Conservation (phyloP, 1,140 invertebrate genomes). For the Diorhabda sublineata region DNA sequence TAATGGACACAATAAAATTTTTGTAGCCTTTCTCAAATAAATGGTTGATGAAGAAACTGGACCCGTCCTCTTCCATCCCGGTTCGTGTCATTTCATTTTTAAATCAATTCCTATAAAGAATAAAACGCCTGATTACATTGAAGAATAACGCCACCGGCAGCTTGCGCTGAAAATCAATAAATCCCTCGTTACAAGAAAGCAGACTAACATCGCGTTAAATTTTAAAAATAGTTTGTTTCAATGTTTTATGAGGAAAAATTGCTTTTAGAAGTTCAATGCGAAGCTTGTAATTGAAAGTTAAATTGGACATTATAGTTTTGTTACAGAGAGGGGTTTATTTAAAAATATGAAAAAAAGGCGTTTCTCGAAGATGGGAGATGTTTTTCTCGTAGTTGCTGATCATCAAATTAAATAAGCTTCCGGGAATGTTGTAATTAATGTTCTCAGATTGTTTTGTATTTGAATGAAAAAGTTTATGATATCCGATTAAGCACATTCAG, state of each 20-base stretch:
- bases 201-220: slow-evolving; percentile 2
- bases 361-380: no score
- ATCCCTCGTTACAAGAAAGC: background rate
- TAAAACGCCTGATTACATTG: slow-evolving; percentile 2
- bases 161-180: background rate
- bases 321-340: no score
- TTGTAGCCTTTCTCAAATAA: no score
- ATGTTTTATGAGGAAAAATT: background rate
- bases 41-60: background rate
- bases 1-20: no score
- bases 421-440: no score
- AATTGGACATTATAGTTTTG: no score
- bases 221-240: background rate
- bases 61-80: background rate
- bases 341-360: no score
- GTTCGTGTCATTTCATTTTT: slow-evolving; percentile 2
- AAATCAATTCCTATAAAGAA: slow-evolving; percentile 3
- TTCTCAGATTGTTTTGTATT: no score
- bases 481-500: no score
- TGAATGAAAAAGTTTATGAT: no score
- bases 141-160: background rate
- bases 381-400: no score
- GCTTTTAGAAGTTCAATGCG: background rate
- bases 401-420: no score
- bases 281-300: background rate